phyloP scores from a whole-genome alignment of 92 coral and sea anemone species.

The Porites lobata region DNA sequence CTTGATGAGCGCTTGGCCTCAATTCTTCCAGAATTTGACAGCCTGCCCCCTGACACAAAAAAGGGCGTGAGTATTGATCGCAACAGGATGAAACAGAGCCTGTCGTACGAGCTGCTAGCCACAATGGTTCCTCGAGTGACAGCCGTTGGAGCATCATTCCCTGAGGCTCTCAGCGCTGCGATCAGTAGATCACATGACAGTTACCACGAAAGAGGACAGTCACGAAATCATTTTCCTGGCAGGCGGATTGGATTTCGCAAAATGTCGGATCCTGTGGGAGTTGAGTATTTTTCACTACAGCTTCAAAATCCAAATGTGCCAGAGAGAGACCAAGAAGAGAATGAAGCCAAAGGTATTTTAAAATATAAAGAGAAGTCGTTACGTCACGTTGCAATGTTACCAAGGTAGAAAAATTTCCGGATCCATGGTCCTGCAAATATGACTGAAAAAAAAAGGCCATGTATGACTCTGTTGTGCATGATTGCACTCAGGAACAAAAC shows the following conservation, averaged over 20 bases:
- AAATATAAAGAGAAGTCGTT: too few species aligned
- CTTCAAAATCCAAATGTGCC: constrained; percentile 6
- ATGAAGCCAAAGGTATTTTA: not conserved
- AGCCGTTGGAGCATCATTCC: constrained; percentile 6
- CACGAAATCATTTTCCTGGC: not conserved
- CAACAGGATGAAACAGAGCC: constrained; percentile 51
- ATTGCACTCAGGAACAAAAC: too few species aligned
- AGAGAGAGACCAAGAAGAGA: not conserved
- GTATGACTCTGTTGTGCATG: too few species aligned
- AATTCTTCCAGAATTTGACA: constrained; percentile 67
- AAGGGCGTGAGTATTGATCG: constrained; percentile 74
- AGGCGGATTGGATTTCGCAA: constrained; percentile 12
- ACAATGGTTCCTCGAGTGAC: constrained; percentile 34
- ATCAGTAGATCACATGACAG: not conserved
- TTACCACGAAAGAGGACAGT: not conserved
- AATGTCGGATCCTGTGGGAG: constrained; percentile 32
- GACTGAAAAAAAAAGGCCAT: too few species aligned
- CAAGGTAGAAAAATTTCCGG: too few species aligned
- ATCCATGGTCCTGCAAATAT: too few species aligned
- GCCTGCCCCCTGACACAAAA: constrained; percentile 57
- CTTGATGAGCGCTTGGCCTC: constrained; percentile 67
- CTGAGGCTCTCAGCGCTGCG: constrained; percentile 20
- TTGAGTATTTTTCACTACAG: constrained; percentile 8
- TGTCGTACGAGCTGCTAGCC: constrained; percentile 71
- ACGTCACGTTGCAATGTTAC: too few species aligned